Base-by-base conservation (phyloP, 2,797 vertebrate genomes). In the Bradypus variegatus region DNA sequence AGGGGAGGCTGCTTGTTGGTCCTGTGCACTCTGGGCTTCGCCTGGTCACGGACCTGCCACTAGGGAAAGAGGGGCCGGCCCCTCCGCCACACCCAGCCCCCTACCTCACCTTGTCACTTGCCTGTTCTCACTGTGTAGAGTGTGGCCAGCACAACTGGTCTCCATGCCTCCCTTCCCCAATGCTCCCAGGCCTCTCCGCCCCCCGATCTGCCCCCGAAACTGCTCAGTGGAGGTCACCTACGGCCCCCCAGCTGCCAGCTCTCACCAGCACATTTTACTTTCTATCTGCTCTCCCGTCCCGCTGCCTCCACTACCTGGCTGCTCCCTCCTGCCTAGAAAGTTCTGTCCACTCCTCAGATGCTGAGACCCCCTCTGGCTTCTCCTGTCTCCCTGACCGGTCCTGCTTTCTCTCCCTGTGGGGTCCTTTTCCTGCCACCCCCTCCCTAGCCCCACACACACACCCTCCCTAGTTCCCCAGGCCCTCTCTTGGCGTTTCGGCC, bases 401-500 rank as follows among this genome's bases (percentile, higher is more conserved):
- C 69, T 36, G 58, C 67, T n/a, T 55, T 48, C 27, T 29, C 64
- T 36, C 53, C 80, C 79, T 38, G 0, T 1, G 3, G 21, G 9
- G 50, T n/a, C 1, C 12, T 19, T 36, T 53, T 16, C 33, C 33
- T 15, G 33, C 6, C 13, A 6, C 11, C 16, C 12, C 8, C 3
- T 72, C 0, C 0, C 6, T 41, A 13, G 2, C 33, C 41, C 15
- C 53, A 36, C 62, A 36, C 7, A 18, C 38, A 5, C 15, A 5
- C 25, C 45, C 53, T 38, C 33, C 8, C 25, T n/a, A 9, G 3
- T 31, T 8, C 65, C 29, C 27, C 65, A 6, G 50, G 13, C 65
- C 8, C 2, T 10, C 27, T 13, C 13, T 41, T 2, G 1, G 2
- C 7, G 10, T 25, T 62, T 72, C n/a, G 6, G 12, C 14, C 31